Evolutionary conservation across 2,888 invertebrate genomes (phyloP), one percentile per base, ranked within the genome.

Genomic region (Coleophora flavipennella): DNA sequence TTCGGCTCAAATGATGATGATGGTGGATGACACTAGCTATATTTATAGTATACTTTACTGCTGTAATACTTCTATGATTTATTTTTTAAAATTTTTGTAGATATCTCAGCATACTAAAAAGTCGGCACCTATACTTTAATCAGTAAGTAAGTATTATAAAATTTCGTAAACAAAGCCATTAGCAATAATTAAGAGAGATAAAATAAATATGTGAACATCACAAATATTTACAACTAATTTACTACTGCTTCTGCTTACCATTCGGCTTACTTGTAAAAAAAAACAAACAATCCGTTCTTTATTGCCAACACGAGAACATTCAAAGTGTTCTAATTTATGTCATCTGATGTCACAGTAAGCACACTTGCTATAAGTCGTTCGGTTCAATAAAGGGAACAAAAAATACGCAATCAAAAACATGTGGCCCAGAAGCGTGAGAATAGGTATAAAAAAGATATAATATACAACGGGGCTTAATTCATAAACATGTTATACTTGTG

Each of bases 381-480:
- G 20, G 20, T 57, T 51, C 59, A 68, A 69, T 61, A 69, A 68
- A 20, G 20, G 64, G 66, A 69, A 58, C 76, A 76, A 79, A 72
- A 68, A 70, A 72, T 57, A 61, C 65, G 70, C 74, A 67, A 63
- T 70, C 69, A 70, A 71, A 71, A 77, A 78, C 81, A 81, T 81
- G 72, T 81, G 83, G 77, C 62, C 44, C 47, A 47, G 52, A 57
- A 65, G 68, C 81, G 81, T 83, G 81, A 78, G 83, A 83, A 81
- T 66, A n/a, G n/a, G n/a, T n/a, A 64, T 69, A 65, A 67, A 63
- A 66, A 51, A 55, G 65, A 72, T 66, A 67, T 65, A 64, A 66
- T 55, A 63, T 50, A 71, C 67, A 72, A 67, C 63, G 63, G 50
- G 53, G 48, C 54, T 50, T 52, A 57, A 60, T 64, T 62, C 51